Percentiles rank a stretch among this genome's conserved stretches.
These are phyloP conservation scores for Pseudomyrmex sp. DNA, from an alignment of 1,140 invertebrate species.

Conservation along the genomic window DNA sequence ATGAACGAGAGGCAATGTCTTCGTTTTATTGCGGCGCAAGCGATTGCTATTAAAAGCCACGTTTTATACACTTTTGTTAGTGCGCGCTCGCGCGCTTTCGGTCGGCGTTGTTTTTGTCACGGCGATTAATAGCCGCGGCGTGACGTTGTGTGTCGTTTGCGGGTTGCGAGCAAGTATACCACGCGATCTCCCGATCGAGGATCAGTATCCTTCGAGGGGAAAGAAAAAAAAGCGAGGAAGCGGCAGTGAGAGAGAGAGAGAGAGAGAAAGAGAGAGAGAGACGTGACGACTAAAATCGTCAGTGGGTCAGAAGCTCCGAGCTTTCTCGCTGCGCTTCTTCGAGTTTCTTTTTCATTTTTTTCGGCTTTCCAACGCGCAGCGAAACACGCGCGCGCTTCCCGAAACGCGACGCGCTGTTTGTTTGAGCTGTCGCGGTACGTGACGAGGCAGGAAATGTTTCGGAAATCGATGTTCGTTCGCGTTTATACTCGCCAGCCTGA, in stretches of 20 bases:
- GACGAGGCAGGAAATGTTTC: constrained; percentile 77
- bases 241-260: neutral
- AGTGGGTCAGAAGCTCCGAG: constrained; percentile 13
- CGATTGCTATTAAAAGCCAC: constrained; percentile 56
- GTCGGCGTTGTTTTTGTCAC: constrained; percentile 28
- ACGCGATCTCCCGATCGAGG: neutral
- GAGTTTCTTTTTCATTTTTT: constrained; percentile 47
- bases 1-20: constrained; percentile 64
- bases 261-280: neutral
- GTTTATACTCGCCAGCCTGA: constrained; percentile 72
- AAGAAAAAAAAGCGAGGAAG: neutral
- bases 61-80: constrained; percentile 57
- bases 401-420: constrained; percentile 78
- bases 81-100: constrained; percentile 28
- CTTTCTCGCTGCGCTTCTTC: constrained; percentile 14
- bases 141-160: constrained; percentile 40
- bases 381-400: constrained; percentile 38
- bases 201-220: neutral
- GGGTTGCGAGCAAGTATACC: constrained; percentile 10
- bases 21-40: constrained; percentile 63
- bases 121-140: constrained; percentile 43
- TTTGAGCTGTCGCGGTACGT: constrained; percentile 79
- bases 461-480: constrained; percentile 73
- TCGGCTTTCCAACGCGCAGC: constrained; percentile 26
- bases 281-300: constrained; percentile 35